phyloP scores from a whole-genome alignment of 2,888 invertebrate genomes.

The Rutpela maculata region DNA sequence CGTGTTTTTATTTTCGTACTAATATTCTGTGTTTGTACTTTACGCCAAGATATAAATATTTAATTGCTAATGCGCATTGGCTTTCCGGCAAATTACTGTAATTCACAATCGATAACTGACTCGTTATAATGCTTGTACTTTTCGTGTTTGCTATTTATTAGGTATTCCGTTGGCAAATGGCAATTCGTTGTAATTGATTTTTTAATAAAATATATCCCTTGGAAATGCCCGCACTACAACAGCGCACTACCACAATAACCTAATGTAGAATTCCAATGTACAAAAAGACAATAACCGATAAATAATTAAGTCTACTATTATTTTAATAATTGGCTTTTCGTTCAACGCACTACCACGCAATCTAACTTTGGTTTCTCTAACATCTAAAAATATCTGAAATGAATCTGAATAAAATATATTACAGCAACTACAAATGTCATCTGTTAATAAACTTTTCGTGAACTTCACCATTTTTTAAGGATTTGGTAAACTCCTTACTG shows the following conservation, averaged over 20 bases:
- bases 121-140: slow-evolving; percentile 55
- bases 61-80: slow-evolving; percentile 69
- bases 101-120: slow-evolving; percentile 66
- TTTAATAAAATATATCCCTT: slow-evolving; percentile 64
- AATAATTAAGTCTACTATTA: slow-evolving; percentile 34
- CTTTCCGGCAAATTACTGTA: slow-evolving; percentile 68
- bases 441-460: background rate
- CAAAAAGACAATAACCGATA: slow-evolving; percentile 17
- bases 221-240: slow-evolving; percentile 52
- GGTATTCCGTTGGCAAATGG: slow-evolving; percentile 64
- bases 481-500: background rate
- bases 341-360: slow-evolving; percentile 22
- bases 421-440: background rate
- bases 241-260: slow-evolving; percentile 27
- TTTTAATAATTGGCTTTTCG: slow-evolving; percentile 27
- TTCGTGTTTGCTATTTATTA: slow-evolving; percentile 68
- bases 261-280: slow-evolving; percentile 9
- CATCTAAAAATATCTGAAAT: background rate
- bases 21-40: slow-evolving; percentile 36
- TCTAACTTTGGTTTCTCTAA: background rate
- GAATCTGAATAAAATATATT: slow-evolving; percentile 7
- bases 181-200: slow-evolving; percentile 66
- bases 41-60: slow-evolving; percentile 62
- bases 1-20: slow-evolving; percentile 52
- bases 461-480: background rate